A percentile compares a stretch with the other conserved stretches of the same genome.
Conservation (phyloP, 2,797 vertebrate species). For the Sebastes itinus region DNA sequence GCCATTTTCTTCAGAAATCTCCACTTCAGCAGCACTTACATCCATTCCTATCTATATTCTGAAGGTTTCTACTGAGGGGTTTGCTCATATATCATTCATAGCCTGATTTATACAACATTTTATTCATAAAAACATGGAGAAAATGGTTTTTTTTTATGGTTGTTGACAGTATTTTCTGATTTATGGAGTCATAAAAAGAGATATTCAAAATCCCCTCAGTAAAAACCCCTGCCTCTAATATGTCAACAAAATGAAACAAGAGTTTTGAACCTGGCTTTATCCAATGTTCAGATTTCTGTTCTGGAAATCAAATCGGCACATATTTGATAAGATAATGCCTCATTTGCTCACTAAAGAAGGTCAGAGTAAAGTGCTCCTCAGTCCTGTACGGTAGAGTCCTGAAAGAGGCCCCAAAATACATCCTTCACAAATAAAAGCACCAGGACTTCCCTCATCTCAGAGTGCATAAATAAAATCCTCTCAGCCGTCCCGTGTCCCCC, state of each 20-base stretch:
- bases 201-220: background rate
- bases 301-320: too few species aligned
- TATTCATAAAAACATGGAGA: background rate
- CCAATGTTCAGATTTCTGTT: too few species aligned
- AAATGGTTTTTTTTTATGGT: background rate
- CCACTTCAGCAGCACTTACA: too few species aligned
- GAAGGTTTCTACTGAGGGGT: background rate
- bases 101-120: background rate
- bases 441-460: constrained; percentile 32
- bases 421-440: constrained; percentile 47
- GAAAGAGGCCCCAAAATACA: constrained; percentile 29
- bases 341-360: too few species aligned
- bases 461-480: constrained; percentile 59
- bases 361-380: background rate
- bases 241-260: background rate
- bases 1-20: background rate
- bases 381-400: constrained; percentile 7
- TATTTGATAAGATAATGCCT: too few species aligned
- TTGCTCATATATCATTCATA: background rate
- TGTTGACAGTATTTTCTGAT: background rate
- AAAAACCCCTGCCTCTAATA: too few species aligned
- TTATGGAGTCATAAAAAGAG: background rate
- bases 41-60: background rate
- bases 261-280: background rate
- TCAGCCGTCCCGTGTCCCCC: constrained; percentile 43